A percentile compares a stretch with the other conserved stretches of the same genome.
Evolutionary conservation across 1,140 invertebrate species (phyloP).

Genomic region (Scaptodrosophila lebanonensis): DNA sequence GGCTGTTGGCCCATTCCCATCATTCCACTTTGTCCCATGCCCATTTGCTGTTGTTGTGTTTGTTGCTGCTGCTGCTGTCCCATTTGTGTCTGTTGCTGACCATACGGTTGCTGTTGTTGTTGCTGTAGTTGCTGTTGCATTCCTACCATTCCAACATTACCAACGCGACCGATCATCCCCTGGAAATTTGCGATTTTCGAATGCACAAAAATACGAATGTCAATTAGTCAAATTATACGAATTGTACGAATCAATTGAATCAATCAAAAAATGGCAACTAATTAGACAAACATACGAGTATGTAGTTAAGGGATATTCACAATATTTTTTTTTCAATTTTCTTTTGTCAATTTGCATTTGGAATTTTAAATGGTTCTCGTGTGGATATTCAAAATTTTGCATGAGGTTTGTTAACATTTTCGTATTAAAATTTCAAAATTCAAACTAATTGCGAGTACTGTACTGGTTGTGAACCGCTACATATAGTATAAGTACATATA

Average conservation of each 20-base stretch:
- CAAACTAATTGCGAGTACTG: conserved; percentile 13
- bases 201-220: conserved; percentile 48
- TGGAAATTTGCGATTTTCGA: conserved; percentile 66
- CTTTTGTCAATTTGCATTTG: conserved; percentile 11
- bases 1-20: conserved; percentile 36
- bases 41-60: conserved; percentile 69
- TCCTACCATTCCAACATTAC: conserved; percentile 79
- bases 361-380: too few species aligned
- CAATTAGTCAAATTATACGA: conserved; percentile 51
- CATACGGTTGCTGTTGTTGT: conserved; percentile 52
- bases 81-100: conserved; percentile 57
- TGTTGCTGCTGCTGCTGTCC: conserved; percentile 59
- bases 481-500: too few species aligned
- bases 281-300: conserved; percentile 51
- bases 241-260: conserved; percentile 25
- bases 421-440: conserved; percentile 18
- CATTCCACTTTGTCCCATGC: conserved; percentile 43
- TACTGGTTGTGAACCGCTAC: conserved; percentile 28
- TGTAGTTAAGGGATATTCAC: conserved; percentile 31
- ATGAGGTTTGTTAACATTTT: conserved; percentile 26
- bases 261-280: conserved; percentile 58
- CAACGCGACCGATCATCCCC: conserved; percentile 81
- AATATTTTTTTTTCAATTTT: conserved; percentile 26
- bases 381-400: conserved; percentile 15
- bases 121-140: conserved; percentile 52